Base-by-base conservation (phyloP, 1,140 invertebrate genomes). In the Neoseiulus cucumeris region DNA sequence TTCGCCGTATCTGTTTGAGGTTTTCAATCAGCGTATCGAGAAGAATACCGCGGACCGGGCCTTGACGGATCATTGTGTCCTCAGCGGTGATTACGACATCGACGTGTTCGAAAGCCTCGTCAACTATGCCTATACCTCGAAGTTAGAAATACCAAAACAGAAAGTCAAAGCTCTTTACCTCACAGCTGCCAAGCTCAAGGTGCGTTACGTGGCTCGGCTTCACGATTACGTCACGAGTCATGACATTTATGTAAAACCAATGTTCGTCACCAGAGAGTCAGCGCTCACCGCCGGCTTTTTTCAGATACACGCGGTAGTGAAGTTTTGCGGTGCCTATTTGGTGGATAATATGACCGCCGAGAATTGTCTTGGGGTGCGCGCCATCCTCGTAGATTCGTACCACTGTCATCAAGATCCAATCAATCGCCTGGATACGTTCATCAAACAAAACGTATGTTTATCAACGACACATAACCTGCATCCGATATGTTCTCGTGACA, bases 101-200 rank as follows among this genome's bases (percentile, higher is more conserved):
- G 77, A 77, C 66, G 82, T 85, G 44, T 77, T 90, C 70, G 81
- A 85, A 67, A 81, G 81, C 66, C 77, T 90, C 7, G 79, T 90
- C 29, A 83, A 89, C 73, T 90, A 86, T 76, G 84, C 84, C 30
- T 91, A 91, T 75, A 88, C 87, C 55, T 78, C 80, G 65, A 77
- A 75, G 81, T 81, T 71, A 69, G 77, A 75, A 66, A 18, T 65
- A 42, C 67, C 42, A 30, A 20, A 33, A 18, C 25, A 7, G 66
- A 68, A 33, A 33, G 17, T 68, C 51, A 18, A 25, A 64, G 22
- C 55, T 55, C 22, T 25, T 2, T 64, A 66, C 25, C 29, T 25
- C 20, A 28, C 39, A 14, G 39, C 45, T 4, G 39, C 65, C 25
- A 65, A 64, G 39, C 33, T 65, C 17, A 59, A 64, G 25, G 44